Base-by-base conservation (phyloP, 1,140 invertebrate species). In the Drosophila jambulina region DNA sequence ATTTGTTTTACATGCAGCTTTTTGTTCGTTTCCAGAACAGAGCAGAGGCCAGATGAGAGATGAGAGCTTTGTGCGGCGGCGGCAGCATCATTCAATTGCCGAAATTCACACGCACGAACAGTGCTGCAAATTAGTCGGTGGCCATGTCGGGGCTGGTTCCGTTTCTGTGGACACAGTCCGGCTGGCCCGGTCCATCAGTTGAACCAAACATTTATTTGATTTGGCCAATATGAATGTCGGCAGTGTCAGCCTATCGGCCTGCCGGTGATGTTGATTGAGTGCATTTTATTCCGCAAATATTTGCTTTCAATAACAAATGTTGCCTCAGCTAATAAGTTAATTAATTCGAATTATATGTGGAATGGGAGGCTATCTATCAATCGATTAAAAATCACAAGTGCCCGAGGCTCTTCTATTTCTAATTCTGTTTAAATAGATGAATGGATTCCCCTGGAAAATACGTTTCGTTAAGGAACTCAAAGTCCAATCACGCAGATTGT, bases 1-100 rank as follows among this genome's bases (percentile, higher is more conserved):
- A 90, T 88, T 88, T 90, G 80, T 84, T 88, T 88, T 88, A 81
- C 68, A 80, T 71, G 64, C 65, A 62, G 68, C 64, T 83, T 57
- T 53, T 51, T 77, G 60, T 67, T 76, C 63, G 64, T 60, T 71
- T 43, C 53, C 42, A 19, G 13, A 9, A 13, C 9, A 9, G 4
- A 32, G 10, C 10, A 32, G 9, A 34, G 25, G 10, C 34, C 34
- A 49, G 49, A 36, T 15, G 34, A 19, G 25, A 27, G 23, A 27
- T 36, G 32, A 10, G 53, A 40, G 51, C 2, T 23, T 17, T 1
- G 45, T 3, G 19, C 23, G 51, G 23, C 12, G 25, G 34, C 6
- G 38, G 25, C 12, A 10, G 42, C 43, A 36, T 46, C 51, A 78
- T 77, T 78, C 48, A 64, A 78, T 77, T 71, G 60, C 60, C 57